Evolutionary conservation across 1,140 invertebrate species (phyloP).

Genomic region (Drosophila hydei): DNA sequence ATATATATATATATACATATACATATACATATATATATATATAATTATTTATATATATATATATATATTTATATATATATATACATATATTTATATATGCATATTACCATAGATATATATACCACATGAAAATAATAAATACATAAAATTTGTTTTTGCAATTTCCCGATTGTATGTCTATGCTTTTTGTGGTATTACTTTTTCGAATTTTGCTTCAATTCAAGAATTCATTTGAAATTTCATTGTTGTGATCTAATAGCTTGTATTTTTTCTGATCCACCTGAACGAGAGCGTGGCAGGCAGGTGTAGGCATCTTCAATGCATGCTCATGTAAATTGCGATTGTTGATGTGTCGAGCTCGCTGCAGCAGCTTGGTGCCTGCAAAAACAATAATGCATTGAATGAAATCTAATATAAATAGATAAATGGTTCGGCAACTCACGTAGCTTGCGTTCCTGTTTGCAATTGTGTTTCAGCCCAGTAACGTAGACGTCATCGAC

Average conservation of each 20-base stretch:
- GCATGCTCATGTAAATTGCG: slow-evolving; percentile 49
- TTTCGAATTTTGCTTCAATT: neutral
- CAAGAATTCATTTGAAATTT: neutral
- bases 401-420: neutral
- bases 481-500: slow-evolving; percentile 54
- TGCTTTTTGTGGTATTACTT: neutral
- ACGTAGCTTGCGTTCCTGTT: slow-evolving; percentile 63
- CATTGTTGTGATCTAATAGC: slow-evolving; percentile 16
- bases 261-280: slow-evolving; percentile 16
- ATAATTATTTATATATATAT: too few relatives aligned
- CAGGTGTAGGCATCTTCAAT: slow-evolving; percentile 52
- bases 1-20: too few relatives aligned
- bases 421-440: slow-evolving; percentile 32
- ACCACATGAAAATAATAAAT: too few relatives aligned
- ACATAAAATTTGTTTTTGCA: too few relatives aligned
- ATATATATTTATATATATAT: too few relatives aligned
- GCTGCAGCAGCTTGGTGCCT: slow-evolving; percentile 59
- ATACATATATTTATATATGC: too few relatives aligned
- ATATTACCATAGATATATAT: too few relatives aligned
- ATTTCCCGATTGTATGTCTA: too few relatives aligned
- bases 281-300: slow-evolving; percentile 53
- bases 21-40: too few relatives aligned
- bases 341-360: slow-evolving; percentile 49
- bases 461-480: slow-evolving; percentile 59
- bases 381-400: slow-evolving; percentile 14